Base-by-base conservation (phyloP, 2,113 vertebrate genomes). In the Nannospalax galili region DNA sequence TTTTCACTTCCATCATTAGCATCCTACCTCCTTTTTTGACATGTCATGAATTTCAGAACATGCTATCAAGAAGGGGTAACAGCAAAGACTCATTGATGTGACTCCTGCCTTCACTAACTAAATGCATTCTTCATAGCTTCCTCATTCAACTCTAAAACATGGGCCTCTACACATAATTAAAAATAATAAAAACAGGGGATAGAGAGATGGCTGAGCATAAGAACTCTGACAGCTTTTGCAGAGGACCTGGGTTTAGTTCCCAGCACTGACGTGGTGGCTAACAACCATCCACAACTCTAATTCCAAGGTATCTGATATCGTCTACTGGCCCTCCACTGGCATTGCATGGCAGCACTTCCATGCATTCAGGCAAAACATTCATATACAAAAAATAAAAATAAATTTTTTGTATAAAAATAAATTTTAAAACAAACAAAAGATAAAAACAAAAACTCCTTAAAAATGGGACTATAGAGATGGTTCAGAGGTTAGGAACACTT, bases 131-230 rank as follows among this genome's bases (percentile, higher is more conserved):
- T 92, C 4, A 62, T 0, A 84, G 73, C 58, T 75, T 94, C 62
- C 45, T 86, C 45, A 40, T 11, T 91, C 42, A 88, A 82, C 90
- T 88, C 32, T 84, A 90, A 87, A 95, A 72, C 62, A 28, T 11
- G 12, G 72, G 32, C 15, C 45, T 95, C 79, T 64, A 30, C 15
- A 82, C 78, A 60, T 64, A 52, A 52, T 52, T 52, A 52, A 52
- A 11, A 52, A 11, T 7, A 52, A 52, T 52, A 52, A 52, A 52
- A 52, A 11, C 11, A 52, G 48, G 48, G 48, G 48, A 6, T 52
- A 11, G 48, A 52, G 48, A 7, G 48, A 52, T 52, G 48, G 48
- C 48, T 52, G 6, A 52, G 48, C 48, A 52, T 52, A 52, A 52
- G 48, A 52, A 11, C 48, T 7, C 48, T 52, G 48, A 11, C 11